phyloP scores from a whole-genome alignment of 1,140 invertebrate genomes.

The Monochamus saltuarius region DNA sequence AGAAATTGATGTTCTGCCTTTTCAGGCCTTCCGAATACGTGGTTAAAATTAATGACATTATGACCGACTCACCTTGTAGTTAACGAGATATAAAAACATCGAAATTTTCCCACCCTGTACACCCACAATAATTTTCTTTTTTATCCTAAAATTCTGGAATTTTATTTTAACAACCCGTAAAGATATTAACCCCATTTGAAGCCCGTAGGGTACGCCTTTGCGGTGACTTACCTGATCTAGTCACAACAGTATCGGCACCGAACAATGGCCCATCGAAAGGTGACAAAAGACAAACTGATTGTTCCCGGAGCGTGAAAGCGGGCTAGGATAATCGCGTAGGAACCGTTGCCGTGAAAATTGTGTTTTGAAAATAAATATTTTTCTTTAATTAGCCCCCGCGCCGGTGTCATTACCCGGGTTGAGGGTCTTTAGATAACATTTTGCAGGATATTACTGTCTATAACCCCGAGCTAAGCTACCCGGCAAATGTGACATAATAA shows the following conservation, averaged over 20 bases:
- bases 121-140: too few species aligned
- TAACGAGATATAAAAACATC: too few species aligned
- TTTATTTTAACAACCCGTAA: too few species aligned
- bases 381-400: conserved; percentile 28
- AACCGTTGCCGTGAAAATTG: conserved; percentile 37
- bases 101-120: too few species aligned
- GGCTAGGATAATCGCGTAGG: conserved; percentile 19
- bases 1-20: too few species aligned
- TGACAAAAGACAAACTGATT: conserved; percentile 27
- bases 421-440: conserved; percentile 22
- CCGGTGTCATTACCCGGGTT: conserved; percentile 23
- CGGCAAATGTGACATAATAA: too few species aligned
- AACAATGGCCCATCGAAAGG: conserved; percentile 12
- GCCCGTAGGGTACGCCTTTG: too few species aligned
- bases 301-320: conserved; percentile 22
- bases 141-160: too few species aligned
- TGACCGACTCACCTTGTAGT: too few species aligned
- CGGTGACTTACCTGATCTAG: background rate
- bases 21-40: too few species aligned
- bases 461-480: conserved; percentile 13
- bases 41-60: too few species aligned
- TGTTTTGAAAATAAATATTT: conserved; percentile 42
- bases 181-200: too few species aligned
- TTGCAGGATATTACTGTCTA: conserved; percentile 17
- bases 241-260: conserved; percentile 4